Base-by-base conservation (phyloP, 1,140 invertebrate species). In the Dendrolimus punctatus region DNA sequence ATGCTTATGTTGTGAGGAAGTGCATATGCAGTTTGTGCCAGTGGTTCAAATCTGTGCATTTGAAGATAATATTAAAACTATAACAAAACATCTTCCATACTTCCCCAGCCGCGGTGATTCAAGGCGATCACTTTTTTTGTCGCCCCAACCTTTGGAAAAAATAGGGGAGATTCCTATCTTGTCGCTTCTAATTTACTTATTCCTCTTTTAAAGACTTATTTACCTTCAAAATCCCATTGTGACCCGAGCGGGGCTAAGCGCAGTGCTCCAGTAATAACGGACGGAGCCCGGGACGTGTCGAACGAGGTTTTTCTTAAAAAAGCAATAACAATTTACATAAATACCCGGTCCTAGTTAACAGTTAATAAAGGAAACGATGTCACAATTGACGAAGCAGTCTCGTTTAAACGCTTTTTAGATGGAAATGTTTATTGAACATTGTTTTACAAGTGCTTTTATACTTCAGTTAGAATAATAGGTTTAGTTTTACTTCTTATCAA, bases 181-280 rank as follows among this genome's bases (percentile, higher is more conserved):
- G 84, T 87, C 85, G 88, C 88, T 89, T 90, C 89, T 90, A 90
- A 90, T 90, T 90, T 90, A 90, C 89, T 90, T 90, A 90, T 90
- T 88, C 84, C 88, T 88, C 85, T 88, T 87, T 88, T 90, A 88
- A 88, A 89, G 88, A 90, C 89, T 89, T 90, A 89, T 90, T 90
- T 90, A 90, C 88, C 83, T 88, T 86, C 84, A 83, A 85, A 87
- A 87, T 87, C 84, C 83, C 79, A 86, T 88, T 87, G 85, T 88
- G 74, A 60, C 74, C 68, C 68, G 57, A 70, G 70, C 74, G 76
- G 75, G 66, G 49, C 67, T 66, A 63, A 69, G 65, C 66, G 70
- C 70, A 67, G 71, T 23, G 72, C 60, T 60, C 60, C 71, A 63
- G 74, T 71, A 77, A 80, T 81, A 84, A 85, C 71, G 73, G 69